Evolutionary conservation across 2,797 vertebrate genomes (phyloP), one percentile per base, ranked within the genome.

Genomic region (Neosilurus hyrtlii): DNA sequence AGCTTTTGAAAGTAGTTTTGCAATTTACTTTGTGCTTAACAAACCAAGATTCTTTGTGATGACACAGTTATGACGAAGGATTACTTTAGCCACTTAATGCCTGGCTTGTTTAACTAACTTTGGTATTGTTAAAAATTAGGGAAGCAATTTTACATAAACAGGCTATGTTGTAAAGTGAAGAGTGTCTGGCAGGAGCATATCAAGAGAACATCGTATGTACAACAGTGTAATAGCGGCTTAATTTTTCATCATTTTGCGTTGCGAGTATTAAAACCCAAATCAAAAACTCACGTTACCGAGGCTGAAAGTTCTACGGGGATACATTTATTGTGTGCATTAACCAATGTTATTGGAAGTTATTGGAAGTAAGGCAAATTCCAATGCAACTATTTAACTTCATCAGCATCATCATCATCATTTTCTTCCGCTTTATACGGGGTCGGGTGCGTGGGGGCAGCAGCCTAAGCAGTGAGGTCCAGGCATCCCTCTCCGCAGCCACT

Each of bases 1-100:
- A 49, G 51, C 59, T 35, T 81, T 79, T 20, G 54, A 11, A 59
- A 49, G 72, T 65, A 74, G 35, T 75, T 83, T 86, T 49, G 35
- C 56, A 52, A 70, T 85, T 78, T 72, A 70, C 80, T 49, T 52
- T 56, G 15, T 63, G 37, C 63, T 77, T 57, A 74, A 67, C 59
- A 82, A 74, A 61, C 24, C 49, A 30, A 37, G 8, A 65, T 37
- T 63, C 1, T 77, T 63, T 78, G 59, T 78, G 76, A 65, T 78
- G 61, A 78, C 37, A 63, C 61, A 65, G 76, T 77, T 62, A 49
- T 77, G 15, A 62, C 59, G 35, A 76, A 77, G n/a, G 22, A 66
- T 52, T 52, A 52, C 61, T 65, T 52, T 78, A 18, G 37, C 43
- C 30, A 51, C 43, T 20, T 78, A 12, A 11, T 43, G 30, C 15